These are phyloP conservation scores for Thereva nobilitata DNA, from an alignment of 2,888 invertebrate species.

Conservation along the genomic window DNA sequence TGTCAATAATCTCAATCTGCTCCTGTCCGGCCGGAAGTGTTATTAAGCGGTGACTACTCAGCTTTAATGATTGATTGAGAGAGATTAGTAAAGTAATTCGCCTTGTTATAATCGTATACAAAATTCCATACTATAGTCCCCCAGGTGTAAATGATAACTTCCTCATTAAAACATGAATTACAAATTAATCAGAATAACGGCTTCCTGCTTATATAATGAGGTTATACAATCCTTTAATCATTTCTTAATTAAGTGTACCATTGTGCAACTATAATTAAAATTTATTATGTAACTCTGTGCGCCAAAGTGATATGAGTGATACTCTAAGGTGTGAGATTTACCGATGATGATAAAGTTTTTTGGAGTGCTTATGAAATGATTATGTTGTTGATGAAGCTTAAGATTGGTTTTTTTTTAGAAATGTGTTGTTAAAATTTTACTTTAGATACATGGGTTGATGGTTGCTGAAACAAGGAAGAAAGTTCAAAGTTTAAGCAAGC, in stretches of 20 bases:
- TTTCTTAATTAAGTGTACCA: slow-evolving; percentile 18
- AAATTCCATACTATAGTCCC: slow-evolving; percentile 13
- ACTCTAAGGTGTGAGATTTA: too few relatives aligned
- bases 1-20: slow-evolving; percentile 16
- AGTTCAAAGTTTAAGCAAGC: too few relatives aligned
- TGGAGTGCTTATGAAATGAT: too few relatives aligned
- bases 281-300: not conserved
- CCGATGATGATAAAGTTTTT: too few relatives aligned
- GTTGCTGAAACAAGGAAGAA: too few relatives aligned
- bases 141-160: slow-evolving; percentile 26
- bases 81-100: not conserved
- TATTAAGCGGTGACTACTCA: not conserved
- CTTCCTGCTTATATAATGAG: slow-evolving; percentile 12
- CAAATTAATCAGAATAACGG: slow-evolving; percentile 27
- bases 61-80: slow-evolving; percentile 20
- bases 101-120: slow-evolving; percentile 5
- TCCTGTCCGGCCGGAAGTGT: not conserved
- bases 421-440: too few relatives aligned
- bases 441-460: too few relatives aligned
- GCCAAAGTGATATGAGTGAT: too few relatives aligned
- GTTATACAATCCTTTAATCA: slow-evolving; percentile 11
- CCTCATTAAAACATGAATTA: slow-evolving; percentile 20
- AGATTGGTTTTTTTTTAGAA: too few relatives aligned
- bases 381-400: too few relatives aligned
- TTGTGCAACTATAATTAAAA: not conserved